phyloP scores from a whole-genome alignment of 2,113 vertebrate genomes.

The Patagioenas fasciata region DNA sequence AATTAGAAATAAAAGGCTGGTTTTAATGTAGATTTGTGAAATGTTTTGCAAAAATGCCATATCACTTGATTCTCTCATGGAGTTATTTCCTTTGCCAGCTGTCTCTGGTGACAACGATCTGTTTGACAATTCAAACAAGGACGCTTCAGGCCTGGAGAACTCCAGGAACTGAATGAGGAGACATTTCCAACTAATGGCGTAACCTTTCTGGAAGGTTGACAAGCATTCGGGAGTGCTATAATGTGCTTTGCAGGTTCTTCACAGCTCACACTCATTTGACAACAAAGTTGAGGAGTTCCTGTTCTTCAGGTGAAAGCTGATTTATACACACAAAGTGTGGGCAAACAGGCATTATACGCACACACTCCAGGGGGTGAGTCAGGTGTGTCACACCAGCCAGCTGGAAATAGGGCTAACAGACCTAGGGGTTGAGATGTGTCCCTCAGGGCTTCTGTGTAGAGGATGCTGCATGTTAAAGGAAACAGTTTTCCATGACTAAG shows the following conservation, averaged over 20 bases:
- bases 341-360: background rate
- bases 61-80: background rate
- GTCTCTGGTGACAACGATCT: background rate
- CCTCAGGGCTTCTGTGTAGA: background rate
- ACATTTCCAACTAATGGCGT: rapidly evolving
- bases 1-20: background rate
- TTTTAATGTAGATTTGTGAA: slow-evolving; percentile 2
- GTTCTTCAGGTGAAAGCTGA: background rate
- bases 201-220: background rate
- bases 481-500: background rate
- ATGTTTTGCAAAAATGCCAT: background rate
- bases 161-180: background rate
- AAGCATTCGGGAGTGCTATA: background rate
- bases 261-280: background rate
- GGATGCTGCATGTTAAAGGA: background rate
- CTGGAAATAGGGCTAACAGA: background rate
- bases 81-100: background rate
- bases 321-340: background rate
- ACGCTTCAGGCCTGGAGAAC: background rate
- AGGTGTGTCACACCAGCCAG: background rate
- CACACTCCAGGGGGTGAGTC: background rate
- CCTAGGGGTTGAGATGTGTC: rapidly evolving
- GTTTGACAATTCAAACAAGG: background rate
- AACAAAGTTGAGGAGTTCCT: background rate
- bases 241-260: background rate